Conservation (phyloP, 2,888 invertebrate species). For the Geophilus truncorum region DNA sequence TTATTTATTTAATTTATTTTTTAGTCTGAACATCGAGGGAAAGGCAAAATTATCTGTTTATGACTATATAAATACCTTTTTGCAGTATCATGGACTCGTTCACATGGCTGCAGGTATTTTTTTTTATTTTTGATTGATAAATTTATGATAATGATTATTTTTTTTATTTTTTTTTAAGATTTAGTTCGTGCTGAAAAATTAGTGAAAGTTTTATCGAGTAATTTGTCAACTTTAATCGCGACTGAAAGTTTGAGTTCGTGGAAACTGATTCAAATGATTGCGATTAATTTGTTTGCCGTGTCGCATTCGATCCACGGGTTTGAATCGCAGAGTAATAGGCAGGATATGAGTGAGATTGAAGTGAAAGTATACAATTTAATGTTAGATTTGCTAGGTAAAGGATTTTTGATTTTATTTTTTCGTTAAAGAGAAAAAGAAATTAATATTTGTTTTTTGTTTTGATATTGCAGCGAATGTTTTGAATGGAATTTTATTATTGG, state of each 20-base stretch:
- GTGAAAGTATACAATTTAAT: conserved; percentile 57
- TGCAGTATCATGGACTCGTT: conserved; percentile 57
- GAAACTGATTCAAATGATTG: conserved; percentile 71
- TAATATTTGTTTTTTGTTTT: neutral
- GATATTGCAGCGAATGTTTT: conserved; percentile 49
- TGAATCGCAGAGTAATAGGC: conserved; percentile 26
- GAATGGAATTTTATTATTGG: conserved; percentile 64
- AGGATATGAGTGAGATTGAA: conserved; percentile 56
- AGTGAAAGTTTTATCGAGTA: conserved; percentile 62
- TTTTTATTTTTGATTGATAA: neutral
- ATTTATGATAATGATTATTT: neutral
- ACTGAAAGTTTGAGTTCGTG: conserved; percentile 71
- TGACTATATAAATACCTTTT: conserved; percentile 58
- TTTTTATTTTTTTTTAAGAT: conserved; percentile 46
- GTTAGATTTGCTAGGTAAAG: conserved; percentile 59
- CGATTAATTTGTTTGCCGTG: conserved; percentile 68
- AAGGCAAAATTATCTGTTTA: conserved; percentile 59
- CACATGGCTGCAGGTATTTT: conserved; percentile 43
- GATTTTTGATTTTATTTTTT: neutral
- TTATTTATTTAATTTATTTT: neutral
- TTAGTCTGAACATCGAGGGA: conserved; percentile 49
- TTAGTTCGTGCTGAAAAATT: conserved; percentile 59
- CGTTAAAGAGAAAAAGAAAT: too few species aligned
- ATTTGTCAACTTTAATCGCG: conserved; percentile 68
- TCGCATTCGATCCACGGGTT: conserved; percentile 42